Base-by-base conservation (phyloP, 2,113 vertebrate genomes). In the Hoplias malabaricus region DNA sequence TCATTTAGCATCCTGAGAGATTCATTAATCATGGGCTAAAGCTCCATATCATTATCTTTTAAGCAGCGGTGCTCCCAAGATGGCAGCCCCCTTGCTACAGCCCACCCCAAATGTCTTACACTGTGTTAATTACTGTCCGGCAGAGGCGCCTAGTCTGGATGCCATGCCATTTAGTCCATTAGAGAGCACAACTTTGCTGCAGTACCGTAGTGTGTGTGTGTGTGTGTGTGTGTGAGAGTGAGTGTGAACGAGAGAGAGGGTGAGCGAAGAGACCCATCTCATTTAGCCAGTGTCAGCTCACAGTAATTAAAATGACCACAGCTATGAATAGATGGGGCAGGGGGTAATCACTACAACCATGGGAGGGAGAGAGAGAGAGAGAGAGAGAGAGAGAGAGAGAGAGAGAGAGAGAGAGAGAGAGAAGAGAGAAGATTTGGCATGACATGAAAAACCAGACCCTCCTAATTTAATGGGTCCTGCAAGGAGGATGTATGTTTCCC, bases 221-320 rank as follows among this genome's bases (percentile, higher is more conserved):
- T 42, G 53, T 36, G 50, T 43, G n/a, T n/a, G n/a, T n/a, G n/a
- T n/a, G n/a, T n/a, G n/a, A n/a, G n/a, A n/a, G 34, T 25, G 34
- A n/a, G n/a, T n/a, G n/a, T n/a, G n/a, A n/a, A n/a, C n/a, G n/a
- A n/a, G n/a, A 13, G 23, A 12, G 66, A 38, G 33, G 31, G 42
- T 68, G 43, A 48, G 34, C 36, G 36, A 13, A 42, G 54, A 57
- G 69, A 72, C 54, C 69, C 36, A 62, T 74, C 31, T 65, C 42
- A 75, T 75, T 75, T 53, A 75, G 43, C 7, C 21, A 59, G 73
- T 75, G 73, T 75, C 59, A 75, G 29, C 33, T 65, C 53, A 31
- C 42, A 50, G 61, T 75, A 50, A 75, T 75, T 75, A 57, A 75
- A 75, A 75, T 75, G 43, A 75, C 72, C 72, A 65, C 59, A 53